Base-by-base conservation (phyloP, 1,140 invertebrate genomes). In the Orussus abietinus region DNA sequence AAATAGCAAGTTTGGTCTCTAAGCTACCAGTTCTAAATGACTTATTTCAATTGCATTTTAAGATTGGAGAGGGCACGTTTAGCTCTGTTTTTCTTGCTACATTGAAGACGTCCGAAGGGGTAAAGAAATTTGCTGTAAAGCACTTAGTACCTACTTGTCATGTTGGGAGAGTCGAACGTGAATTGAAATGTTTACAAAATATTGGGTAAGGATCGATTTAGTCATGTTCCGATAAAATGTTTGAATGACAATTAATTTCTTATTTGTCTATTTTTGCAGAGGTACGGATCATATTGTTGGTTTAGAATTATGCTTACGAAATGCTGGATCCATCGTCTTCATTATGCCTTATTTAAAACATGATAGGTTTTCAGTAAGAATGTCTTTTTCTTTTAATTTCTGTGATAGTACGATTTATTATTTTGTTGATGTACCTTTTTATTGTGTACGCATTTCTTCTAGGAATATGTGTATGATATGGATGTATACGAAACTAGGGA, bases 291-390 rank as follows among this genome's bases (percentile, higher is more conserved):
- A 96, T 78, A 82, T 94, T 20, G 87, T 90, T 56, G 84, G 84
- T 31, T 76, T 93, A 36, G 79, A 88, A 52, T 75, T 88, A 34
- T 92, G 88, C 63, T 67, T 92, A 25, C 76, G 90, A 44, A 78
- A 85, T 49, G 75, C 79, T 44, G 88, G 91, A 48, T 85, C 88
- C 50, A 81, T 92, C 43, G 86, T 89, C 22, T 89, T 95, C 70
- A 80, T 93, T 22, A 94, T 96, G 91, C 90, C 90, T 13, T 91
- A 86, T 68, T 83, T 94, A 76, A 80, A 79, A 42, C 91, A 95
- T 65, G 79, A 82, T 42, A 82, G 78, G 61, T 90, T 91, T 71
- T 77, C 77, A 55, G 88, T 90, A 74, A 80, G 78, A 76, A 46
- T 35, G n/a, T n/a, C n/a, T n/a, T n/a, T n/a, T n/a, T n/a, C n/a